Evolutionary conservation across 2,888 invertebrate species (phyloP).

Genomic region (Zeuzera pyrina): DNA sequence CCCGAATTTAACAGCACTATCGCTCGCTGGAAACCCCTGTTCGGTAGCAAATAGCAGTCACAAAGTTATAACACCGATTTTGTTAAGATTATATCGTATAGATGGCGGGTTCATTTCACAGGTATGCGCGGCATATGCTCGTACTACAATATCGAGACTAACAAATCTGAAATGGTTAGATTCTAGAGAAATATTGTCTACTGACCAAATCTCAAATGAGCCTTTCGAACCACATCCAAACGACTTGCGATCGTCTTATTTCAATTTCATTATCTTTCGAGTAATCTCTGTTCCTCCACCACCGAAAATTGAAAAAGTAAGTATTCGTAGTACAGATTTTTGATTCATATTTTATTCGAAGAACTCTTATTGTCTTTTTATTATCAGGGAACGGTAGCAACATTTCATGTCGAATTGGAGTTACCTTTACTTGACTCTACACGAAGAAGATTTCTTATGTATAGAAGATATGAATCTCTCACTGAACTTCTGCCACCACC

Average conservation of each 20-base stretch:
- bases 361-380: not conserved
- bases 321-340: not conserved
- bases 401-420: slow-evolving; percentile 67
- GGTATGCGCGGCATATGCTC: slow-evolving; percentile 63
- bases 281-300: slow-evolving; percentile 69
- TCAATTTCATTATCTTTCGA: slow-evolving; percentile 61
- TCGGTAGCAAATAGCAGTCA: slow-evolving; percentile 43
- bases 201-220: slow-evolving; percentile 32
- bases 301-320: slow-evolving; percentile 64
- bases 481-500: slow-evolving; percentile 40
- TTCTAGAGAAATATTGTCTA: slow-evolving; percentile 46
- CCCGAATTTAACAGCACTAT: slow-evolving; percentile 48
- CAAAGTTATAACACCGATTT: not conserved
- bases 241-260: slow-evolving; percentile 46
- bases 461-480: slow-evolving; percentile 39
- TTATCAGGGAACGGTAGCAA: slow-evolving; percentile 42
- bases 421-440: slow-evolving; percentile 66
- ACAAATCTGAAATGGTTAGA: slow-evolving; percentile 66
- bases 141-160: slow-evolving; percentile 40
- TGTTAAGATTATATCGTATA: no score
- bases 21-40: slow-evolving; percentile 74
- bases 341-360: not conserved
- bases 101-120: slow-evolving; percentile 15
- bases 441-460: slow-evolving; percentile 49
- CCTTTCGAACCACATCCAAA: slow-evolving; percentile 42